Evolutionary conservation across 2,113 vertebrate genomes (phyloP).

Genomic region (Pangasianodon hypophthalmus): DNA sequence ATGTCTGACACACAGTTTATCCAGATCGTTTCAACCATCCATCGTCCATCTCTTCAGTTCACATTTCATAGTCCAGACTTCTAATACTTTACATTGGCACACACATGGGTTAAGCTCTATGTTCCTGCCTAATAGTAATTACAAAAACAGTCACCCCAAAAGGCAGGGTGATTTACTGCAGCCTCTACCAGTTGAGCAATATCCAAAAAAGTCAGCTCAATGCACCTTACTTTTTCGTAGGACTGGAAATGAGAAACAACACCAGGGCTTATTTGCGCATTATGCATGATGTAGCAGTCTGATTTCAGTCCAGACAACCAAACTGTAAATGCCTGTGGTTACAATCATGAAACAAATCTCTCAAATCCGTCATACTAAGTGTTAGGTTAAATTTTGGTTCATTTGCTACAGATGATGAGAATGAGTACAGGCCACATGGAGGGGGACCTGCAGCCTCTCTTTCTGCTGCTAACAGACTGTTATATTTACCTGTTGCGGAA

Average conservation of each 20-base stretch:
- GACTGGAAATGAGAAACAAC: background rate
- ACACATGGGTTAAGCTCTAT: background rate
- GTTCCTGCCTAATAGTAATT: background rate
- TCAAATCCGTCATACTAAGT: background rate
- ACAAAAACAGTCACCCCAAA: background rate
- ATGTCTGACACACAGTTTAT: background rate
- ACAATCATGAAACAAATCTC: background rate
- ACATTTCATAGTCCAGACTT: background rate
- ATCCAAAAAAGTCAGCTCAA: background rate
- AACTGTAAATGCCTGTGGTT: background rate
- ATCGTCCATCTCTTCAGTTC: background rate
- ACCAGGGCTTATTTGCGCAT: background rate
- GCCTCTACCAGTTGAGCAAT: background rate
- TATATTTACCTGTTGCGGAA: constrained; percentile 94
- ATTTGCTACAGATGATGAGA: constrained; percentile 83
- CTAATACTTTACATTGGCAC: background rate
- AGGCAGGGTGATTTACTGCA: background rate
- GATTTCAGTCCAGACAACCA: background rate
- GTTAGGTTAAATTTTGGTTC: background rate
- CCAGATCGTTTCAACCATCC: background rate
- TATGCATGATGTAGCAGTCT: background rate
- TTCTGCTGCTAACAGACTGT: constrained; percentile 91
- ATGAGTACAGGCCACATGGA: constrained; percentile 99
- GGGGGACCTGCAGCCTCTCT: constrained; percentile 92
- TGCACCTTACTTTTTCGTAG: background rate